A percentile compares a stretch with the other conserved stretches of the same genome.
Evolutionary conservation across 2,888 invertebrate genomes (phyloP).

Genomic region (Blera fallax): DNA sequence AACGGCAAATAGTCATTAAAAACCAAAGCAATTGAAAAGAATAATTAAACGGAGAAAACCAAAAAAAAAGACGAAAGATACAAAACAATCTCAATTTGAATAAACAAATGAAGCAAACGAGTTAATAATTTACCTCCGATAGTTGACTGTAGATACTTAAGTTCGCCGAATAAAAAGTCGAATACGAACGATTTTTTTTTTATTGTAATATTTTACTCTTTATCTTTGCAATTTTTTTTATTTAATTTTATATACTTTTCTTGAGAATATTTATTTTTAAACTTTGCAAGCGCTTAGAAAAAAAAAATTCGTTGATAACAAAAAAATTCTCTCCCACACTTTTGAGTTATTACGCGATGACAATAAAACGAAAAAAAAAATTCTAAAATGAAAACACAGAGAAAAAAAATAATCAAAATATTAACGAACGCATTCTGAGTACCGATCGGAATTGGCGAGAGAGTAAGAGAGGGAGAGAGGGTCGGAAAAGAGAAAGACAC

Average conservation of each 20-base stretch:
- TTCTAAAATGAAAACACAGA: background rate
- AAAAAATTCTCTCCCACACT: background rate
- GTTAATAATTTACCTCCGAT: constrained; percentile 56
- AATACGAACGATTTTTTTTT: background rate
- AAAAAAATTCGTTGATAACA: constrained; percentile 23
- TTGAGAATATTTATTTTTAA: constrained; percentile 33
- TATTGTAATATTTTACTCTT: background rate
- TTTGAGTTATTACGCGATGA: constrained; percentile 17
- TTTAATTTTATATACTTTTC: background rate
- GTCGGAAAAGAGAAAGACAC: background rate
- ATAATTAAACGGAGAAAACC: constrained; percentile 23
- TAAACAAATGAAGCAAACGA: constrained; percentile 64
- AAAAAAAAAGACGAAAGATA: constrained; percentile 6
- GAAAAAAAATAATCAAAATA: constrained; percentile 21
- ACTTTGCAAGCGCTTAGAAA: background rate
- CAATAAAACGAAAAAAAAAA: background rate
- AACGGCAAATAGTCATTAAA: constrained; percentile 2
- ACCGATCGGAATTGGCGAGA: background rate
- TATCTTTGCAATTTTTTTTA: background rate
- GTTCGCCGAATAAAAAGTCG: too few relatives aligned
- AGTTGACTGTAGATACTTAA: too few relatives aligned
- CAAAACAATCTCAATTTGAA: constrained; percentile 47
- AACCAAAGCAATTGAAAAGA: constrained; percentile 11
- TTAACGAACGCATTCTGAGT: background rate
- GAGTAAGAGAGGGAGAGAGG: background rate